Conservation (phyloP, 2,113 vertebrate genomes). For the Rostratula benghalensis region DNA sequence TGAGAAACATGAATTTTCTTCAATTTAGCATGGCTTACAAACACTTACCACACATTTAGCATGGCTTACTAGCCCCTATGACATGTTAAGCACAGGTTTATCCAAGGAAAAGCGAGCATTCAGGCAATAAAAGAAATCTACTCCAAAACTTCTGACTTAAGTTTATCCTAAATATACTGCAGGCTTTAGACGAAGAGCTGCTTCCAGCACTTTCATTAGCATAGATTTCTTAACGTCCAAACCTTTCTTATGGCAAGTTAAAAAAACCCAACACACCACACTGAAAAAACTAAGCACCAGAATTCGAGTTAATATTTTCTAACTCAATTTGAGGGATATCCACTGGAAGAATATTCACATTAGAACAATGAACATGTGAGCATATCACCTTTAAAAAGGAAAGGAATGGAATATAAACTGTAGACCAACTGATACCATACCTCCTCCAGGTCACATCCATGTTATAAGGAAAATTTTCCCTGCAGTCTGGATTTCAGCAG, state of each 20-base stretch:
- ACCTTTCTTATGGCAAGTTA: neutral
- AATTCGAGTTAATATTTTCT: neutral
- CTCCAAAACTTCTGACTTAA: neutral
- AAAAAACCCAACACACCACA: too few species aligned
- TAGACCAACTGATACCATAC: neutral
- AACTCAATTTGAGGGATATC: neutral
- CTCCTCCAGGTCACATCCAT: neutral
- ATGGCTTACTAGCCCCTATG: neutral
- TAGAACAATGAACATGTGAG: neutral
- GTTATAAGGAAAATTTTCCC: neutral
- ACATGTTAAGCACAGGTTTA: neutral
- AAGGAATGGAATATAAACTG: neutral
- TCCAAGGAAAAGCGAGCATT: neutral
- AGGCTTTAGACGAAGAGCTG: neutral
- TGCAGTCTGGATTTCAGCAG: neutral
- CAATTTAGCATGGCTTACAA: neutral
- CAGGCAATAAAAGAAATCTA: neutral
- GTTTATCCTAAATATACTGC: neutral
- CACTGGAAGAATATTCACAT: neutral
- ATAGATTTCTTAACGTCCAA: neutral
- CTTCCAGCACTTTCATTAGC: neutral
- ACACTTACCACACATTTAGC: neutral
- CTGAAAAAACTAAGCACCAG: neutral
- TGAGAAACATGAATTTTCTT: neutral
- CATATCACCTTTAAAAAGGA: neutral